Evolutionary conservation across 1,140 invertebrate genomes (phyloP), one percentile per base, ranked within the genome.

Genomic region (Ridgeia piscesae): DNA sequence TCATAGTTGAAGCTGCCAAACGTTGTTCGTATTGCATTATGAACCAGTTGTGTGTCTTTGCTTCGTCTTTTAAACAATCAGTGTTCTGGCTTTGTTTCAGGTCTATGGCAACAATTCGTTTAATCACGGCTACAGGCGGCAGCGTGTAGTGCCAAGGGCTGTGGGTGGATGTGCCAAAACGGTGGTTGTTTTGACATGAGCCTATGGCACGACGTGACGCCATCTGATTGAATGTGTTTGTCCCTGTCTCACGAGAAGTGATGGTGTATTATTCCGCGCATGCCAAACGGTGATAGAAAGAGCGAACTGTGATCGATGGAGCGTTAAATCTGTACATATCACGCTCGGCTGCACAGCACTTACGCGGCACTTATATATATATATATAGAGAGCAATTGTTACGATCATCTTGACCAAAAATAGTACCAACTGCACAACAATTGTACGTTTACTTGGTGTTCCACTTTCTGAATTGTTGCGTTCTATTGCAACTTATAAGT

Each of bases 321-420:
- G 58, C 58, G 58, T 77, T 77, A 77, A 77, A 77, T 77, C 14
- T 77, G 27, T 77, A 77, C 2, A 93, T 92, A 77, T 77, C 58
- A 77, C 58, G 58, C 58, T 77, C 0, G 58, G 27, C 17, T 77
- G 58, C 58, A 77, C 58, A 77, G 58, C 58, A 77, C 58, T 77
- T 77, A 77, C 27, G 27, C 58, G 42, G 42, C 42, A 42, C 42
- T 42, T 42, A 11, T 11, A 42, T 42, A n/a, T n/a, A n/a, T n/a
- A n/a, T n/a, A n/a, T n/a, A n/a, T n/a, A n/a, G n/a, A n/a, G n/a
- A 77, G 58, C 58, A 77, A 31, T 77, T 77, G 58, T 77, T 77
- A 77, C 42, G 2, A 21, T 77, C 27, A 0, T 77, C 58, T 77
- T 77, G 58, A 21, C 8, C 58, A 50, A 50, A 11, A 50, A 0